Evolutionary conservation across 92 coral and sea anemone species (phyloP), one percentile per base, ranked within the genome.

Genomic region (Porites divaricata): DNA sequence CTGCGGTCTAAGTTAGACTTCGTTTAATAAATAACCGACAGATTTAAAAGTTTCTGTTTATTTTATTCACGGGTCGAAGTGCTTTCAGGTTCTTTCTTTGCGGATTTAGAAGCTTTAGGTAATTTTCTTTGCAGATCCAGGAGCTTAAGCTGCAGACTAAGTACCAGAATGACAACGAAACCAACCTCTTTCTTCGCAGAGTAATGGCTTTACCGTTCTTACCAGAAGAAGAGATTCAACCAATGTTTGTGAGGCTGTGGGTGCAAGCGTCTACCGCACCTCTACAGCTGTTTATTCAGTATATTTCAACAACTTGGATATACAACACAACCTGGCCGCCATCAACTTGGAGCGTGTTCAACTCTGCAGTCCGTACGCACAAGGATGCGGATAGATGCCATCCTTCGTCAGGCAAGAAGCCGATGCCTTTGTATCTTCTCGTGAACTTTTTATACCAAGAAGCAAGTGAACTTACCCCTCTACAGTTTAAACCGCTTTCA

Each of bases 291-390:
- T 59, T 56, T 20, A 56, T 56, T 54, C 79, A 75, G 67, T 75
- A 75, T 17, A 9, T 72, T 15, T 72, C 76, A 48, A 45, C 76
- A 5, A 24, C 79, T 58, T 56, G 79, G 67, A 56, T 75, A 75
- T 56, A 56, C 49, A 56, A 56, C 79, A 75, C 48, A 9, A 23
- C 79, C 24, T 75, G 65, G 65, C 79, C 79, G 1, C 79, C 79
- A 0, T 56, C 79, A 56, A 54, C 67, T 12, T 75, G 79, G 79
- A 75, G 79, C 24, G 79, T 57, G 16, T 75, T 75, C 64, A 13
- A 14, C 19, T 8, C 64, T 22, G 66, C 64, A 54, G 79, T 54
- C 19, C 23, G 79, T 20, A 75, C 9, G 0, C 14, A 54, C 61
- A 75, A 75, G 24, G 64, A 75, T 14, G 65, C 58, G 8, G 67